Evolutionary conservation across 2,113 vertebrate species (phyloP).

Genomic region (Myiozetetes cayanensis): DNA sequence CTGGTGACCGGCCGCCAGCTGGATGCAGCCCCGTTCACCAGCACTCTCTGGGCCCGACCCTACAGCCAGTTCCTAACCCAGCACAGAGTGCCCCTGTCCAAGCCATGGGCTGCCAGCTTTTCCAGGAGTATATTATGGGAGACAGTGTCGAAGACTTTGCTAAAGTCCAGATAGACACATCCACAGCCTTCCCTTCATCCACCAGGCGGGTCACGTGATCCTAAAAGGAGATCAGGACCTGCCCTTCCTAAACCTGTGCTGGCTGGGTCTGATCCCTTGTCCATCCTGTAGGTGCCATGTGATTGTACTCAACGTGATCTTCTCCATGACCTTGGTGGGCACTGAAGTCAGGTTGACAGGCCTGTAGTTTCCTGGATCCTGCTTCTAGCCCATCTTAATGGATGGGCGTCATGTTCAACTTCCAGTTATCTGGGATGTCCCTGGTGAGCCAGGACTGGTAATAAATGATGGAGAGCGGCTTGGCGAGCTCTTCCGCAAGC

Average conservation of each 20-base stretch:
- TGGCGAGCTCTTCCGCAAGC: background rate
- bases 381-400: background rate
- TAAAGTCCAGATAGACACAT: background rate
- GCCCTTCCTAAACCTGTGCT: background rate
- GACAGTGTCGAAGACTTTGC: background rate
- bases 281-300: background rate
- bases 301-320: background rate
- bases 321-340: background rate
- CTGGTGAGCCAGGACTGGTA: background rate
- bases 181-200: background rate
- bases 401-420: background rate
- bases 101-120: background rate
- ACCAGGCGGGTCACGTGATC: background rate
- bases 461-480: background rate
- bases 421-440: background rate
- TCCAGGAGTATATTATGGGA: background rate
- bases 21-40: background rate
- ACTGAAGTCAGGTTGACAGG: background rate
- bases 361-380: background rate
- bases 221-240: background rate
- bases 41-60: background rate
- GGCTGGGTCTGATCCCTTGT: background rate
- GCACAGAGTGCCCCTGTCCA: background rate
- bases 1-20: too few species aligned
- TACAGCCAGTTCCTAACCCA: background rate